A percentile compares a stretch with the other conserved stretches of the same genome.
phyloP scores from a whole-genome alignment of 1,140 invertebrate species.

The Agrilus planipennis region DNA sequence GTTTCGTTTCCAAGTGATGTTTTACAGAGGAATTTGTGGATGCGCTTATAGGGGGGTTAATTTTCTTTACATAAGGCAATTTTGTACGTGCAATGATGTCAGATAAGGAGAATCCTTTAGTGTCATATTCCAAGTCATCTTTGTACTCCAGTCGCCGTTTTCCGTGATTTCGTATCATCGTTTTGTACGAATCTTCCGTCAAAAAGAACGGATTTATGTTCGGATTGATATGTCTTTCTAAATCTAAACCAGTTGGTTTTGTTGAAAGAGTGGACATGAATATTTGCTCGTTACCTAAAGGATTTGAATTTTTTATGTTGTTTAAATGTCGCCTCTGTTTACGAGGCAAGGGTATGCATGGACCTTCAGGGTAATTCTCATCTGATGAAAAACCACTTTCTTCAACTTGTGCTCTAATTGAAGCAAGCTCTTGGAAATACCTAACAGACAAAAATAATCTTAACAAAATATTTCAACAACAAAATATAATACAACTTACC shows the following conservation, averaged over 20 bases:
- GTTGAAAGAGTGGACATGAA: conserved; percentile 36
- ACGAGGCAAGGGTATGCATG: conserved; percentile 36
- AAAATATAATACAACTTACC: conserved; percentile 32
- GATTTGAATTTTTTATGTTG: conserved; percentile 32
- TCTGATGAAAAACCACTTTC: conserved; percentile 54
- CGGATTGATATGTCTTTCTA: conserved; percentile 32
- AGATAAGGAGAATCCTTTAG: conserved; percentile 21
- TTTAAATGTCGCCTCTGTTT: conserved; percentile 38
- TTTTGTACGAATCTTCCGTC: conserved; percentile 55
- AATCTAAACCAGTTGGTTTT: conserved; percentile 35
- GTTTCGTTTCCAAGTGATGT: conserved; percentile 28
- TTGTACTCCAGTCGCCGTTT: conserved; percentile 42
- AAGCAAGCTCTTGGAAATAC: conserved; percentile 41
- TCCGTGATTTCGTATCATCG: conserved; percentile 53
- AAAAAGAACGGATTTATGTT: conserved; percentile 36
- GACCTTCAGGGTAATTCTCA: conserved; percentile 58
- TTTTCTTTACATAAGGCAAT: conserved; percentile 34
- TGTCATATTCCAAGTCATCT: conserved; percentile 22
- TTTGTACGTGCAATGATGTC: conserved; percentile 30
- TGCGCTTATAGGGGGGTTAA: conserved; percentile 21
- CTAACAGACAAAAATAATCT: background rate
- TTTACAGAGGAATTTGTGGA: conserved; percentile 16
- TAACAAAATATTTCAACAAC: conserved; percentile 7
- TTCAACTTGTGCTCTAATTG: conserved; percentile 46
- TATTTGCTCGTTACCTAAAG: conserved; percentile 37